phyloP scores from a whole-genome alignment of 2,797 vertebrate species.

The Poeciliopsis infans region DNA sequence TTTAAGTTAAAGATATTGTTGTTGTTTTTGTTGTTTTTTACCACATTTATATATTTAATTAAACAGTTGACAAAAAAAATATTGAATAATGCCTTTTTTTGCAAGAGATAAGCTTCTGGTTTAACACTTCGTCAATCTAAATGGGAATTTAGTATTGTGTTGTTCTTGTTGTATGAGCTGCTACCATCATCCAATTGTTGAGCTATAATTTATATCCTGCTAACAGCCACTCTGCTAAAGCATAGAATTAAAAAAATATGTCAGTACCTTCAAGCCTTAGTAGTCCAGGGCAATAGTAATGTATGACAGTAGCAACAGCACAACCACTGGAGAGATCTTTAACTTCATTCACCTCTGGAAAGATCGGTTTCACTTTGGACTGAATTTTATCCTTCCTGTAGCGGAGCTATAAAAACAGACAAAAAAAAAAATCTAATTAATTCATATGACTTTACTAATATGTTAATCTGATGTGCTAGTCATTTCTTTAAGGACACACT shows the following conservation, averaged over 20 bases:
- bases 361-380: conserved; percentile 86
- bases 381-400: conserved; percentile 91
- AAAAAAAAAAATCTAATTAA: conserved; percentile 17
- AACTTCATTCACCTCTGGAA: conserved; percentile 85
- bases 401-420: conserved; percentile 80
- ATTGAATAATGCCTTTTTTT: neutral
- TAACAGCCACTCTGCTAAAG: neutral
- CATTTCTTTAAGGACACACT: conserved; percentile 10
- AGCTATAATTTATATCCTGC: neutral
- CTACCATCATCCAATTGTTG: neutral
- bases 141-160: neutral
- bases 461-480: conserved; percentile 1
- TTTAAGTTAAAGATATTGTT: neutral
- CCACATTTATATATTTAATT: neutral
- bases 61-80: neutral
- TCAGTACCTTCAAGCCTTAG: conserved; percentile 88
- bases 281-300: conserved; percentile 90
- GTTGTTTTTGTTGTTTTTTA: neutral
- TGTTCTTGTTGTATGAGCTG: neutral
- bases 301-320: conserved; percentile 88
- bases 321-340: conserved; percentile 90
- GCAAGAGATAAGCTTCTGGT: neutral
- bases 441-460: neutral
- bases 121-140: neutral
- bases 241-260: neutral